These are phyloP conservation scores for Drosophila orena DNA, from an alignment of 1,140 invertebrate genomes.

Conservation along the genomic window DNA sequence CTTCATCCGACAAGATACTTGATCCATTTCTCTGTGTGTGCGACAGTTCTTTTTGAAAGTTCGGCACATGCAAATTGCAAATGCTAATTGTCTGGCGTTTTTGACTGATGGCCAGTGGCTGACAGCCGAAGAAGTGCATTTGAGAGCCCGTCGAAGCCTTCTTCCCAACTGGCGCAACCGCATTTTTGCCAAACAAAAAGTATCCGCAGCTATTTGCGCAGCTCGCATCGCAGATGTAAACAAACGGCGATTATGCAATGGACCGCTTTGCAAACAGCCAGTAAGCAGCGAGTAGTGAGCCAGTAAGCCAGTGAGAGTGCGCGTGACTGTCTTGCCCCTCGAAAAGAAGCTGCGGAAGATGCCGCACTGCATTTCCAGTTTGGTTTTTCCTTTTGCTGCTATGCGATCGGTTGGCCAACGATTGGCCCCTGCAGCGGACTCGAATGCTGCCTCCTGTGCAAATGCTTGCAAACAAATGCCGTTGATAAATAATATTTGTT, in stretches of 20 bases:
- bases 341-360: conserved; percentile 54
- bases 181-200: conserved; percentile 54
- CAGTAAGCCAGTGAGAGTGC: conserved; percentile 62
- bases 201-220: conserved; percentile 57
- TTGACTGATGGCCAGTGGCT: conserved; percentile 62
- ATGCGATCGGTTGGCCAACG: conserved; percentile 23
- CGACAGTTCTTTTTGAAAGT: conserved; percentile 63
- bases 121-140: conserved; percentile 34
- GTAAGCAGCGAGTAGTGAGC: conserved; percentile 32
- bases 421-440: conserved; percentile 28
- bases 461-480: no score
- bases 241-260: conserved; percentile 62
- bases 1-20: no score
- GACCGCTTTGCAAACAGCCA: conserved; percentile 41
- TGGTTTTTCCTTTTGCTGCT: conserved; percentile 22
- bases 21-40: conserved; percentile 20
- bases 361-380: conserved; percentile 47
- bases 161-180: conserved; percentile 62
- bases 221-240: conserved; percentile 57
- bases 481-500: no score
- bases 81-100: conserved; percentile 64
- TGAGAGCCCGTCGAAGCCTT: conserved; percentile 38
- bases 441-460: no score
- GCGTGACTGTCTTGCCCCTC: conserved; percentile 53
- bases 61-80: conserved; percentile 69